Base-by-base conservation (phyloP, 2,888 invertebrate genomes). In the Andricus curvator region DNA sequence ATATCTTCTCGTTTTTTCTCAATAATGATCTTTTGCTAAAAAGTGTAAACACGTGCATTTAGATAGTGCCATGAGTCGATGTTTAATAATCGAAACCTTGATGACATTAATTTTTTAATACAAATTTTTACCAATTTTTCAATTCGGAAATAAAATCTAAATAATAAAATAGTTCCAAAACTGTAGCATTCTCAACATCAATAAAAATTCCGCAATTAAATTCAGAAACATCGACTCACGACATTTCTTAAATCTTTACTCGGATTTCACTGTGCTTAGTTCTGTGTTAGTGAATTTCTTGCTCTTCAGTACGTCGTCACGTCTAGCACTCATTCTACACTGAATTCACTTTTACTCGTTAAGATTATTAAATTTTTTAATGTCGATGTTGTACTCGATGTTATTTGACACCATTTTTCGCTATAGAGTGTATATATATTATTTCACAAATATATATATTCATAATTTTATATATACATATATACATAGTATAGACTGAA, bases 331-430 rank as follows among this genome's bases (percentile, higher is more conserved):
- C 74, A 56, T 74, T 17, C n/a, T 33, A 74, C 74, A 74, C 51
- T 74, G 22, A 68, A 68, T 68, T 74, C 74, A 74, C 74, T 70
- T 70, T 74, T 56, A 74, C 51, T 56, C 20, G 33, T 56, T 51
- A 56, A 56, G 51, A 51, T 33, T 33, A 74, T 51, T 48, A 44
- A 51, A 74, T 78, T 76, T 81, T 83, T 80, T 76, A 81, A 80
- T 83, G 78, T 84, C 79, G 80, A 80, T 84, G 84, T 84, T 84
- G 83, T 84, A 80, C 37, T 83, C 78, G 79, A 81, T 83, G 81
- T 83, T 81, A 56, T 56, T 74, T n/a, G 8, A 74, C 25, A 70
- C 68, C 44, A 20, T 25, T 64, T 56, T 64, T 37, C 20, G 62
- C 64, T 62, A 60, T 56, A 77, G 77, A 56, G 22, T 44, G n/a